Evolutionary conservation across 2,797 vertebrate genomes (phyloP), one percentile per base, ranked within the genome.

Genomic region (Falco concolor): DNA sequence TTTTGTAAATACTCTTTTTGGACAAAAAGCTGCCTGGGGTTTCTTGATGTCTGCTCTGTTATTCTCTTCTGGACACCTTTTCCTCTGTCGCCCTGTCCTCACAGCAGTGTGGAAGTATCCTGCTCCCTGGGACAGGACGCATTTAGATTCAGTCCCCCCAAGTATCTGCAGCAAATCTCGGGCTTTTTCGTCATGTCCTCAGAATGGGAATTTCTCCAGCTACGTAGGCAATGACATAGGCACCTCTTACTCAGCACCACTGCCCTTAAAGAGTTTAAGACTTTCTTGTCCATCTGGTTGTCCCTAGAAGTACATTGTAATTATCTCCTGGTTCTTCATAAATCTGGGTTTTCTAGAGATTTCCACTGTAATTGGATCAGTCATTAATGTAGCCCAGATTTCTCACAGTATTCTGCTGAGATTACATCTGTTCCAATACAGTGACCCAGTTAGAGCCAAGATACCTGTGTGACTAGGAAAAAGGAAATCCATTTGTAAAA

Each of bases 281-380:
- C n/a, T 65, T 38, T 15, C 60, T 87, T 87, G 78, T 92, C 84
- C 93, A 96, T 93, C 95, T 97, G 94, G 80, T 74, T 6, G 2
- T 93, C 90, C 93, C 78, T 96, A 89, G 91, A 96, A 95, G 25
- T 95, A 68, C 67, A 34, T 42, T 53, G 32, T 75, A 85, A 90
- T 96, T 95, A 67, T 93, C 86, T 91, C 63, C 86, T 75, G 45
- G 45, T 90, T 92, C 68, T 83, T 96, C 96, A 89, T 92, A 94
- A 95, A 95, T 91, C 84, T 91, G 50, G 16, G 56, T 92, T 97
- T 97, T 95, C 87, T 87, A 86, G 95, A 96, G 84, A 91, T 91
- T 96, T 96, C 87, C 3, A 0, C 38, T 85, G 82, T 96, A 95
- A 96, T 95, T 96, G 94, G 89, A 95, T 96, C 92, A 87, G 81